Conservation (phyloP, 2,797 vertebrate genomes). For the Mastacembelus armatus region DNA sequence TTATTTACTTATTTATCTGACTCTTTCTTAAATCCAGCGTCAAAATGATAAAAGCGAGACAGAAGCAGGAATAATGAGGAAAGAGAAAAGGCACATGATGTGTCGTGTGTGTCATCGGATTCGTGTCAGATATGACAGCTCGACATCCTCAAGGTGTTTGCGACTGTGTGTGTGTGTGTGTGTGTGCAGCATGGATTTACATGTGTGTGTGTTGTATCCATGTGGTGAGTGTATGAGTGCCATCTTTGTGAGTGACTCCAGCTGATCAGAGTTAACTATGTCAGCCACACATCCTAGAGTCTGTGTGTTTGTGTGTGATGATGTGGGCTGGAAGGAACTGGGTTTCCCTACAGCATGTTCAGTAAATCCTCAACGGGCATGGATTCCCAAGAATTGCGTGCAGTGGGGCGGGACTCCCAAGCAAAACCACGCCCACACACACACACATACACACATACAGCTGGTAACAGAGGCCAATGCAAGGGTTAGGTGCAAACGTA, state of each 20-base stretch:
- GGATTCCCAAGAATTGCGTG: conserved; percentile 73
- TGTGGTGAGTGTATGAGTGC: conserved; percentile 11
- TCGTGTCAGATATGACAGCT: conserved; percentile 47
- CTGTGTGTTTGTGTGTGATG: background rate
- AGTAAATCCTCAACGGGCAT: conserved; percentile 77
- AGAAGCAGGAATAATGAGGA: background rate
- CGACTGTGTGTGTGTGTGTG: background rate
- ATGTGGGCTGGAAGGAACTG: conserved; percentile 25
- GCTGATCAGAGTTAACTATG: conserved; percentile 53
- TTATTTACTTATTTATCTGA: conserved; percentile 1
- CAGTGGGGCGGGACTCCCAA: conserved; percentile 62
- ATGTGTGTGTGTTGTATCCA: conserved; percentile 7
- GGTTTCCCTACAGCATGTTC: conserved; percentile 78
- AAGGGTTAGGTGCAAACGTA: conserved; percentile 46
- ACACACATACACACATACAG: conserved; percentile 13
- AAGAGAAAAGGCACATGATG: conserved; percentile 1
- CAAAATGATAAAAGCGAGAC: conserved; percentile 2
- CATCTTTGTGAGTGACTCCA: conserved; percentile 32
- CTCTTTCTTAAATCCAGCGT: conserved; percentile 27
- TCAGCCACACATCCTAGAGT: conserved; percentile 38
- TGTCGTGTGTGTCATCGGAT: conserved; percentile 47
- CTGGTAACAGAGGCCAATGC: conserved; percentile 17
- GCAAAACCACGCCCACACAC: conserved; percentile 47
- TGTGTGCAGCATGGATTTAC: conserved; percentile 1
- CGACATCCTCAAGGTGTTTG: conserved; percentile 24